Base-by-base conservation (phyloP, 2,113 vertebrate genomes). In the Epinephelus cyanopodus region DNA sequence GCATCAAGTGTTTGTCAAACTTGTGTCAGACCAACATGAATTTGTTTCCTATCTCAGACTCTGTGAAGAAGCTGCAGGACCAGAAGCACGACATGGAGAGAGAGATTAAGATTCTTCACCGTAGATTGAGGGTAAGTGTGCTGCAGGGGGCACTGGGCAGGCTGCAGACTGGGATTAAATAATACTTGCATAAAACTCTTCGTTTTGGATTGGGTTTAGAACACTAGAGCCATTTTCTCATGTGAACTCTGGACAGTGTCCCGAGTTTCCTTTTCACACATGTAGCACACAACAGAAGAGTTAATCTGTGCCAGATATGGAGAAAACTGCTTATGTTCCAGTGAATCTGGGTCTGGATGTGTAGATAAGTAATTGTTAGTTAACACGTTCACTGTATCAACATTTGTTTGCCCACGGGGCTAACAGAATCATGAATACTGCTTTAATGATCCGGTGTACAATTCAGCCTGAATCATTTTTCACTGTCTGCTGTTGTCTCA, bases 81-180 rank as follows among this genome's bases (percentile, higher is more conserved):
- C 97, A 99, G 90, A 98, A 98, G 68, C 97, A 98, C 56, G 98
- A 98, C 90, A 98, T 98, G 97, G 98, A 99, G 87, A 95, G 97
- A 89, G 98, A 99, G 88, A 98, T 98, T 70, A 99, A 99, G 95
- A 98, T 98, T 63, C 97, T 99, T 48, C 97, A 99, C 80, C 94
- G 98, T 83, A 96, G 96, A 79, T 95, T 99, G 52, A 95, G 98
- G 96, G 98, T 99, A 93, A 81, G 84, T 25, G 9, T 12, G 6
- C 25, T 42, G 21, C 33, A 45, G 37, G 2, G 6, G 14, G 25
- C 45, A 8, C 1, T 21, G 47, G 21, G 45, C 17, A 25, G 8
- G 29, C 14, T 33, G 6, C 33, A 56, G 23, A 29, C 17, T 37
- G 6, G 3, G 29, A 15, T 69, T 13, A 27, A 27, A 53, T 11